Percentiles rank a stretch among this genome's conserved stretches.
Evolutionary conservation across 2,113 vertebrate genomes (phyloP).

Genomic region (Alligator mississippiensis): DNA sequence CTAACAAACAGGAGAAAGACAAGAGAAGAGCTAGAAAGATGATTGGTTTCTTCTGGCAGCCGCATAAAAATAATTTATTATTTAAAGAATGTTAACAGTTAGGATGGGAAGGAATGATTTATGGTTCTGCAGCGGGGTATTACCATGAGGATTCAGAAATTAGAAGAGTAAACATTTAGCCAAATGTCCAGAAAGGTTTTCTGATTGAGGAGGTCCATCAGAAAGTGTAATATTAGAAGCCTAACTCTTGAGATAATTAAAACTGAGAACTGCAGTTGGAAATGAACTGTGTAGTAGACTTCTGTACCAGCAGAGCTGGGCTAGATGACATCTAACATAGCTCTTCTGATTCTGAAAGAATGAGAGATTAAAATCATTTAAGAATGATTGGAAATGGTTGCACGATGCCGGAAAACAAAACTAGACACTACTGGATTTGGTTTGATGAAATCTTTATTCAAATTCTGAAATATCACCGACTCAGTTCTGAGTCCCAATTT

Average conservation of each 20-base stretch:
- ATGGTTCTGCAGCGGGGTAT: not conserved
- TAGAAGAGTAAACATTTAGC: constrained; percentile 46
- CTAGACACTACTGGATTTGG: not conserved
- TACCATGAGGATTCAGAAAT: not conserved
- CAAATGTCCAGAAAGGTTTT: constrained; percentile 37
- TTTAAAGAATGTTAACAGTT: constrained; percentile 31
- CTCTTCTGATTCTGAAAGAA: not conserved
- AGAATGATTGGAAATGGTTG: not conserved
- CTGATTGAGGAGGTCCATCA: not conserved
- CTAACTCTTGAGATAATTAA: not conserved
- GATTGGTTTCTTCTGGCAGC: not conserved
- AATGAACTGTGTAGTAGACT: not conserved
- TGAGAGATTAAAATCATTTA: not conserved
- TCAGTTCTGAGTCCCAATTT: not conserved
- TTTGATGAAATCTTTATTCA: not conserved
- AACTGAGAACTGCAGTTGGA: not conserved
- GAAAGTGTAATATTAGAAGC: not conserved
- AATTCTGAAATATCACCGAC: not conserved
- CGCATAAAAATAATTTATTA: not conserved
- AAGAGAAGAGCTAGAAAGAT: not conserved
- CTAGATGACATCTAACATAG: constrained; percentile 1
- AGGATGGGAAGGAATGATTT: not conserved
- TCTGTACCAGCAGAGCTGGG: constrained; percentile 22
- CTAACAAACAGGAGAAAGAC: not conserved
- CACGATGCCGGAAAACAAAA: not conserved